A percentile compares a stretch with the other conserved stretches of the same genome.
Conservation (phyloP, 1,140 invertebrate genomes). For the Dermatophagoides farinae region DNA sequence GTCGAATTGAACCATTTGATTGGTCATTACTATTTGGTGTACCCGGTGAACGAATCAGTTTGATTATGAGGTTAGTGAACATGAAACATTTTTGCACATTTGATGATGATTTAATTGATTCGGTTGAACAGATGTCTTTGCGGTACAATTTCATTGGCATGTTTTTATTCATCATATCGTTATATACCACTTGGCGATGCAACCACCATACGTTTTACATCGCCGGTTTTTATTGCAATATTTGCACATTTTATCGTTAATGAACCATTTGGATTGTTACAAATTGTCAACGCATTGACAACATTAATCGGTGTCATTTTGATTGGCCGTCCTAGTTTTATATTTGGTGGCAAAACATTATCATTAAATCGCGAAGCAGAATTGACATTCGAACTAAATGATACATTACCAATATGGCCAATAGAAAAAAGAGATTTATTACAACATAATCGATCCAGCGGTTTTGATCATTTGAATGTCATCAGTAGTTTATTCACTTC, state of each 20-base stretch:
- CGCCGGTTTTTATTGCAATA: slow-evolving; percentile 32
- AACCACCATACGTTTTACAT: slow-evolving; percentile 36
- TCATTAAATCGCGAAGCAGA: no score
- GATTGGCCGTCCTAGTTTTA: slow-evolving; percentile 32
- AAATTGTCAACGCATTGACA: slow-evolving; percentile 28
- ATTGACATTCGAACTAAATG: no score
- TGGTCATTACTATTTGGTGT: background rate
- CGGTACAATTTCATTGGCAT: slow-evolving; percentile 10
- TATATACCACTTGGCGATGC: slow-evolving; percentile 35
- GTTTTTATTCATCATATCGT: slow-evolving; percentile 27
- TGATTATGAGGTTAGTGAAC: background rate
- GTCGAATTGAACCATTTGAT: background rate
- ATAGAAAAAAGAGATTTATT: no score
- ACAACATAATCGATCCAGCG: no score
- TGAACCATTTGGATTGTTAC: slow-evolving; percentile 33
- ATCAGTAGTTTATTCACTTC: background rate
- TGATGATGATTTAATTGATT: no score
- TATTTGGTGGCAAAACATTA: slow-evolving; percentile 21
- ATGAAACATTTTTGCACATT: background rate
- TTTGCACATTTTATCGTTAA: slow-evolving; percentile 32
- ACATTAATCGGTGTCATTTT: slow-evolving; percentile 31
- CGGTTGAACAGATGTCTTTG: slow-evolving; percentile 13
- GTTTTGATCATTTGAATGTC: background rate
- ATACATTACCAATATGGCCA: no score
- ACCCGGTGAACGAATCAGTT: background rate